Base-by-base conservation (phyloP, 1,140 invertebrate species). In the Octopus bimaculoides region DNA sequence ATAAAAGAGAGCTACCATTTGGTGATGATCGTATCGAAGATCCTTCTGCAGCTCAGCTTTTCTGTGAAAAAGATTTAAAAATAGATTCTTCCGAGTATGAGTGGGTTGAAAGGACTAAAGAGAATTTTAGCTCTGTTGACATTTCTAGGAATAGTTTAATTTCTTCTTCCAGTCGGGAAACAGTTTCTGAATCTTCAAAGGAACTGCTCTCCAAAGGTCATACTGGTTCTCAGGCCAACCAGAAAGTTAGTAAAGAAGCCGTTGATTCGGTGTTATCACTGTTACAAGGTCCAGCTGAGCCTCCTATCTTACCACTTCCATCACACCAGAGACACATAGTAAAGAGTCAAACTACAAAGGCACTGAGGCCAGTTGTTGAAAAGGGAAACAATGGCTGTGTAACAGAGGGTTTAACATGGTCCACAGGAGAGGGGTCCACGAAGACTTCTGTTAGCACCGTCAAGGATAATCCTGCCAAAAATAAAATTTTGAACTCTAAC, bases 51-150 rank as follows among this genome's bases (percentile, higher is more conserved):
- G 66, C 14, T 6, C 17, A 71, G 26, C 41, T 12, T 12, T n/a
- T 20, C 7, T 2, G 61, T 52, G 41, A 54, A 12, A 54, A 77
- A 20, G 52, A 77, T 14, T 12, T 53, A 77, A 17, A 66, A 80
- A 54, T 53, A 12, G 55, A 61, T 7, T 79, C n/a, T 54, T 41
- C 73, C 20, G 52, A 53, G 52, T n/a, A 56, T 52, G 54, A 78
- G 78, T 73, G 78, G 78, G 71, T 78, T 80, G 52, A 75, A 75
- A 7, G 66, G 52, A 14, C 53, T n/a, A 71, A 71, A 71, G 66
- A 71, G 26, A 14, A 71, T 71, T 71, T 71, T 20, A 14, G 66
- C 5, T 4, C 66, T 20, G 5, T 14, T 71, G 66, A 71, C 26
- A 71, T 71, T 6, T 14, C 66, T 12, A 41, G 26, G 26, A 41